Evolutionary conservation across 2,113 vertebrate genomes (phyloP), one percentile per base, ranked within the genome.

Genomic region (Turdus rufiventris): DNA sequence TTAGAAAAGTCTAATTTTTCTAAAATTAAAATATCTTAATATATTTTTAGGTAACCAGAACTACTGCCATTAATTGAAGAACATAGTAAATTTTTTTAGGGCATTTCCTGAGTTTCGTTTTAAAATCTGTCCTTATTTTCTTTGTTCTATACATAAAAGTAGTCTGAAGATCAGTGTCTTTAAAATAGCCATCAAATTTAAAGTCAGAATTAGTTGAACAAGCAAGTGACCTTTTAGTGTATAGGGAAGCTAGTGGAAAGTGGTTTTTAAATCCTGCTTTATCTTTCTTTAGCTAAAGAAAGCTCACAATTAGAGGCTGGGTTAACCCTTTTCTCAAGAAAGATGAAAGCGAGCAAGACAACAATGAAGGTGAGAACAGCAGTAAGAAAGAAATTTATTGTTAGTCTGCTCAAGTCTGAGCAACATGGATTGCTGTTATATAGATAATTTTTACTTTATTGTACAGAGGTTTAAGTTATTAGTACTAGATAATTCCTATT

Each of bases 211-310:
- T 94, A 95, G 88, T 57, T 79, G 81, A 96, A 96, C 51, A 72
- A 84, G 61, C 53, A 85, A 90, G 38, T 88, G 84, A 93, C 93
- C 91, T 93, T 93, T 94, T 85, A 82, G 60, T 91, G 63, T 73
- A 82, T 94, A 94, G 86, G 48, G 80, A 95, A 95, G 72, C 74
- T 82, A 74, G 88, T 90, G 95, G 91, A 85, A 95, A 96, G 93
- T 65, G 77, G 28, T 93, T 36, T 90, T 95, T 89, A 95, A 96
- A 95, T 95, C 88, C 91, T 81, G 20, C 77, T 93, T 96, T 92
- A 94, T 92, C 78, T 92, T 94, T 66, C 45, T 68, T 36, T 88
- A 95, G 65, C 68, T 94, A 92, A 95, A 85, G 66, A 67, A 94
- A 93, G 73, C 77, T 89, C 48, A 51, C 79, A 89, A 25, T 92